phyloP scores from a whole-genome alignment of 2,113 vertebrate species.

The Corythornis vintsioides region DNA sequence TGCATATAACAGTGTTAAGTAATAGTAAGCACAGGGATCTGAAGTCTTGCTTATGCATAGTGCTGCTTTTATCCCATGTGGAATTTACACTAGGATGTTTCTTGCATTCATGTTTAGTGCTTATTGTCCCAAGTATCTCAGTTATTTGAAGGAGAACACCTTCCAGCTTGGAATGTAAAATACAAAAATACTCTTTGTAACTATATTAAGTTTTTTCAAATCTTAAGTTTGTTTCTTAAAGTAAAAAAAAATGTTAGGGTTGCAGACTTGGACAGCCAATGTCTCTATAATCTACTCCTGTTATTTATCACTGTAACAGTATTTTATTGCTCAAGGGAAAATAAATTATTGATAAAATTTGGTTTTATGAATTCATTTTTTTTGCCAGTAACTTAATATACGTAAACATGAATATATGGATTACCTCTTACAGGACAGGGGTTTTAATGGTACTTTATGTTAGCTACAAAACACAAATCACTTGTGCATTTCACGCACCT shows the following conservation, averaged over 20 bases:
- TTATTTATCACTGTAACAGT: not conserved
- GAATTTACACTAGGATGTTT: not conserved
- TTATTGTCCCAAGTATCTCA: not conserved
- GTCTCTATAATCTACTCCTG: not conserved
- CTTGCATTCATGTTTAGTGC: not conserved
- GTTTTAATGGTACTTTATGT: not conserved
- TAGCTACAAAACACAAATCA: not conserved
- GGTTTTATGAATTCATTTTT: not conserved
- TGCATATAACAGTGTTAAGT: not conserved
- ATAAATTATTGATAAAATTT: not conserved
- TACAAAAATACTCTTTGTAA: not conserved
- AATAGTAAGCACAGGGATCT: not conserved
- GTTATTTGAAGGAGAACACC: not conserved
- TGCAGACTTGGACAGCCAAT: not conserved
- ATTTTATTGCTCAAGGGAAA: not conserved
- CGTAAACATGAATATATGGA: not conserved
- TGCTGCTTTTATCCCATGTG: not conserved
- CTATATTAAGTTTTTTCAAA: not conserved
- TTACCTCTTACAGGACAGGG: not conserved
- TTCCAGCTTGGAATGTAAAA: not conserved
- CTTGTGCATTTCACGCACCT: not conserved
- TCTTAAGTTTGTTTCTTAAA: not conserved
- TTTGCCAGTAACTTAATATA: not conserved
- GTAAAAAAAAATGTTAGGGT: not conserved
- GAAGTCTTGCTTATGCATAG: not conserved